These are phyloP conservation scores for Papilio demoleus DNA, from an alignment of 2,888 invertebrate genomes.

Conservation along the genomic window DNA sequence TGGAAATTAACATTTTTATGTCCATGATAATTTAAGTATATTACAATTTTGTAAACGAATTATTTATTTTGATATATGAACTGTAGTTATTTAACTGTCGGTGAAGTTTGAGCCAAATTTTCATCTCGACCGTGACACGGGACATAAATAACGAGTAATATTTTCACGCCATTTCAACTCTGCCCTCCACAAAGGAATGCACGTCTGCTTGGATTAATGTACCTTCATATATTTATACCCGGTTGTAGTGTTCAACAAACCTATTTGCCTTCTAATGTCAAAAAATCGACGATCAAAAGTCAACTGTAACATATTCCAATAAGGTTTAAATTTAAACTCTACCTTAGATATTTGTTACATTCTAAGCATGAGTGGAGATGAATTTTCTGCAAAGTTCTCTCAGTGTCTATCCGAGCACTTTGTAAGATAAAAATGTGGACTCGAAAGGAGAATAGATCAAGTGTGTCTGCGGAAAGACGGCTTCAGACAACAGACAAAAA, in stretches of 20 bases:
- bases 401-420: conserved; percentile 81
- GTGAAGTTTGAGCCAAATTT: conserved; percentile 57
- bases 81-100: conserved; percentile 42
- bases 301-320: conserved; percentile 26
- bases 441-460: conserved; percentile 76
- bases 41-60: conserved; percentile 10
- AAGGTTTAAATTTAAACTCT: conserved; percentile 44
- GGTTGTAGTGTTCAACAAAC: conserved; percentile 66
- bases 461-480: conserved; percentile 65
- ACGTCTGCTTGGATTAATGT: conserved; percentile 81
- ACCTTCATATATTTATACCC: conserved; percentile 80
- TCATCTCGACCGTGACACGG: conserved; percentile 60
- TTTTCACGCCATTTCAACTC: conserved; percentile 82
- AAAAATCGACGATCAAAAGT: conserved; percentile 48
- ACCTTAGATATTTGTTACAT: conserved; percentile 47
- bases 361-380: conserved; percentile 56
- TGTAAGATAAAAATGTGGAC: conserved; percentile 82
- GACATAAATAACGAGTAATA: conserved; percentile 80
- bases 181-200: conserved; percentile 76
- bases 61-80: conserved; percentile 40
- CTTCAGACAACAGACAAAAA: conserved; percentile 66
- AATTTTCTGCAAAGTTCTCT: conserved; percentile 79
- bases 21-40: no score
- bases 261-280: conserved; percentile 53
- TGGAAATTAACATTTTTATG: no score